phyloP scores from a whole-genome alignment of 2,888 invertebrate genomes.

The Cantharis flavilabris region DNA sequence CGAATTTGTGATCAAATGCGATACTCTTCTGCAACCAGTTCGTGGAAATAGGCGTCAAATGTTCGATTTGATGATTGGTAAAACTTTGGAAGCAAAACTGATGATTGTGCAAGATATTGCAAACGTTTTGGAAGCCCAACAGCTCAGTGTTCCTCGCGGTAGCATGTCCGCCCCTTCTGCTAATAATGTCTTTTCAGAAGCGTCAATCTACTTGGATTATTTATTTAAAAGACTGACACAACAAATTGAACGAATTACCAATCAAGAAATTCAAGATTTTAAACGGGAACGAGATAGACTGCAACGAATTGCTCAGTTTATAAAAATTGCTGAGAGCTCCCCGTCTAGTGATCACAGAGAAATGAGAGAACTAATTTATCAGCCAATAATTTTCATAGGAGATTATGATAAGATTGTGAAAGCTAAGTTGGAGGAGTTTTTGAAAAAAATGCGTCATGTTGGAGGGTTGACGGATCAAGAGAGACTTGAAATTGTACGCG shows the following conservation, averaged over 20 bases:
- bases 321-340: too few species aligned
- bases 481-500: conserved; percentile 60
- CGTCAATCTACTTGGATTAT: neutral
- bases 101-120: neutral
- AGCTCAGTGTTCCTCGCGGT: neutral
- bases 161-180: too few species aligned
- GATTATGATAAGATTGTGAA: too few species aligned
- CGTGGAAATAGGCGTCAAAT: neutral
- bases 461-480: conserved; percentile 55
- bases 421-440: neutral
- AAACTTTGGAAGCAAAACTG: neutral
- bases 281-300: too few species aligned
- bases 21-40: neutral
- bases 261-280: too few species aligned
- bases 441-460: conserved; percentile 27
- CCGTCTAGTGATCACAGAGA: too few species aligned
- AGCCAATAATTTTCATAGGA: too few species aligned
- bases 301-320: too few species aligned
- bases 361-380: too few species aligned
- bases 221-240: neutral
- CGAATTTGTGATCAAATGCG: neutral
- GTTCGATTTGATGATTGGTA: conserved; percentile 16
- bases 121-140: neutral
- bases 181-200: neutral
- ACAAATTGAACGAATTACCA: too few species aligned